These are phyloP conservation scores for Troilus luridus DNA, from an alignment of 2,888 invertebrate genomes.

Conservation along the genomic window DNA sequence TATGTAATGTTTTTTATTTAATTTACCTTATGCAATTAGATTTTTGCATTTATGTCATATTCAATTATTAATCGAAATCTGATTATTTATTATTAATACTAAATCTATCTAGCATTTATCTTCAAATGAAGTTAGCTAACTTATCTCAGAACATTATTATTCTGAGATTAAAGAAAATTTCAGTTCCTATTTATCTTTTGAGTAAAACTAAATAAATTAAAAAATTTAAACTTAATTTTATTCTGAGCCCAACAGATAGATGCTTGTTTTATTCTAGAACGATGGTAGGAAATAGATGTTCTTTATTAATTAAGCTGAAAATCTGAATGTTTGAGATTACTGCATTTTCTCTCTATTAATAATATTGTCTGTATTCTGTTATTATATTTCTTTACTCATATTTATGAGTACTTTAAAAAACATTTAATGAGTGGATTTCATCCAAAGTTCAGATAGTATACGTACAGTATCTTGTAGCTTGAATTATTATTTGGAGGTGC, in stretches of 20 bases:
- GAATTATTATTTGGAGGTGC: too few relatives aligned
- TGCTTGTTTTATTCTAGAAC: too few relatives aligned
- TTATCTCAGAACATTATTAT: slow-evolving; percentile 1
- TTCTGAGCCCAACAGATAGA: background rate
- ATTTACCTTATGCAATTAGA: background rate
- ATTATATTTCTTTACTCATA: too few relatives aligned
- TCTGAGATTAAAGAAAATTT: background rate
- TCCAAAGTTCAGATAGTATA: too few relatives aligned
- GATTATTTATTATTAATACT: background rate
- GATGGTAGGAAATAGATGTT: too few relatives aligned
- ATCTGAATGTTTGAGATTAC: too few relatives aligned
- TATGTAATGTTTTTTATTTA: background rate
- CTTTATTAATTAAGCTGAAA: too few relatives aligned
- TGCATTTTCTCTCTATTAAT: too few relatives aligned
- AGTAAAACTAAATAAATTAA: background rate
- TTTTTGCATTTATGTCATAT: background rate
- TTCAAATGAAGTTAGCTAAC: background rate
- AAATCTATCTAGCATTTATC: background rate
- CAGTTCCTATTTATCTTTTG: background rate
- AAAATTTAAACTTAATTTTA: background rate
- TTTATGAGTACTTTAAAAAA: too few relatives aligned
- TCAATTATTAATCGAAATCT: background rate
- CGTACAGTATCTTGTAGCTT: too few relatives aligned
- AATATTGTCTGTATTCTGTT: too few relatives aligned
- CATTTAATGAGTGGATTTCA: too few relatives aligned